Base-by-base conservation (phyloP, 1,140 invertebrate genomes). In the Sipha flava region DNA sequence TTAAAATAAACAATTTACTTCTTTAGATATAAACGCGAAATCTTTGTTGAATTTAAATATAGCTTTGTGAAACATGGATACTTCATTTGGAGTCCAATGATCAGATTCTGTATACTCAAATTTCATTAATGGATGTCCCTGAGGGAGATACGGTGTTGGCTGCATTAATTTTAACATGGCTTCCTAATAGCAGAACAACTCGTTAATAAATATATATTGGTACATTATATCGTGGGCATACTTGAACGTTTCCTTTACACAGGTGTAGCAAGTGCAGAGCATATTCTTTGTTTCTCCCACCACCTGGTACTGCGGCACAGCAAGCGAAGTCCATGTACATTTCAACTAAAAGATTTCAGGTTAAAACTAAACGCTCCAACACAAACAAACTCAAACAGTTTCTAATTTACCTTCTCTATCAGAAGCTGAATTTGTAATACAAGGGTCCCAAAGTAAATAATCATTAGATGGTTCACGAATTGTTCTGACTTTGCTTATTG, bases 261-360 rank as follows among this genome's bases (percentile, higher is more conserved):
- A 95, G 90, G 82, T 94, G 91, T 80, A 99, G 87, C 54, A 97
- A 88, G 85, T 98, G 94, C 81, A 98, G 89, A 80, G 96, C 96
- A 84, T 95, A 94, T 86, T 99, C 97, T 84, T 96, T 94, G 86
- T 97, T 97, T 84, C 94, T 91, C 79, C 95, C 95, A 81, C 94
- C 94, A 79, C 94, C 93, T 40, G 93, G 93, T 81, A 96, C 91
- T 79, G 93, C 93, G 72, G 94, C 93, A 84, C 94, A 95, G 88
- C 94, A 95, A 29, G 96, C 94, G 84, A 98, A 92, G 84, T 97
- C 94, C 87, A 97, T 90, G 86, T 93, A 95, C 90, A 92, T 92
- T 83, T 92, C 90, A 82, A 93, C 91, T 93, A 87, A 21, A 88
- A 87, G 70, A 12, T 31, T 79, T 23, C 5, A 80, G 31, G 21